Percentiles rank a stretch among this genome's conserved stretches.
These are phyloP conservation scores for Phylloscopus trochilus DNA, from an alignment of 2,113 vertebrate species.

Conservation along the genomic window DNA sequence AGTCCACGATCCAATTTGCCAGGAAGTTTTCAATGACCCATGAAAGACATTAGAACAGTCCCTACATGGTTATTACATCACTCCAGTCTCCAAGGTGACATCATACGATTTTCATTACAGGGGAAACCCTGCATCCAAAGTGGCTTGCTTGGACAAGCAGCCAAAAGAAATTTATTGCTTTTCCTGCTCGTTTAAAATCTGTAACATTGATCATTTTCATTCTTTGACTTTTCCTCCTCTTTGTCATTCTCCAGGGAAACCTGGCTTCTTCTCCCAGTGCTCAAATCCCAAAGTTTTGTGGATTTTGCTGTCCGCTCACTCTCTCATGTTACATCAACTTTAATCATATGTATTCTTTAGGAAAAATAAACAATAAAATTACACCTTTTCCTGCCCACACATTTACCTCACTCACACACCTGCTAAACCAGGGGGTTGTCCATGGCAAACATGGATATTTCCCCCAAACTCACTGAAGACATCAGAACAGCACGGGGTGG, in stretches of 20 bases:
- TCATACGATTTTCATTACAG: background rate
- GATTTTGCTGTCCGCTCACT: background rate
- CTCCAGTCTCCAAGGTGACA: background rate
- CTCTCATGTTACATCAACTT: background rate
- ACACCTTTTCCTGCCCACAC: background rate
- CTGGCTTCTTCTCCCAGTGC: background rate
- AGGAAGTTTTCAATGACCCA: background rate
- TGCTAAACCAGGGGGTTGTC: background rate
- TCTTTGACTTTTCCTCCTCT: background rate
- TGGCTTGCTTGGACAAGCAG: background rate
- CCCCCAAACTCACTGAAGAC: background rate
- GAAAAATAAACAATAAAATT: background rate
- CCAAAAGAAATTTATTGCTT: background rate
- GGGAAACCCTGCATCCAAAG: background rate
- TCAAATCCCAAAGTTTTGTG: background rate
- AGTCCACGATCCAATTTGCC: background rate
- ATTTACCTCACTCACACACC: background rate
- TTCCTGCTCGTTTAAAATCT: background rate
- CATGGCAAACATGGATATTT: fast-evolving
- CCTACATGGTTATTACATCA: conserved; percentile 9
- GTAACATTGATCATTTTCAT: background rate
- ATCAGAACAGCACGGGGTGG: background rate
- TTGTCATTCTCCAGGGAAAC: background rate
- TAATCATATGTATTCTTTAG: background rate
- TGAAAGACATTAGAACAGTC: conserved; percentile 1